phyloP scores from a whole-genome alignment of 30 jellyfish, hydroid and myxozoan species.

The Pelagia noctiluca region DNA sequence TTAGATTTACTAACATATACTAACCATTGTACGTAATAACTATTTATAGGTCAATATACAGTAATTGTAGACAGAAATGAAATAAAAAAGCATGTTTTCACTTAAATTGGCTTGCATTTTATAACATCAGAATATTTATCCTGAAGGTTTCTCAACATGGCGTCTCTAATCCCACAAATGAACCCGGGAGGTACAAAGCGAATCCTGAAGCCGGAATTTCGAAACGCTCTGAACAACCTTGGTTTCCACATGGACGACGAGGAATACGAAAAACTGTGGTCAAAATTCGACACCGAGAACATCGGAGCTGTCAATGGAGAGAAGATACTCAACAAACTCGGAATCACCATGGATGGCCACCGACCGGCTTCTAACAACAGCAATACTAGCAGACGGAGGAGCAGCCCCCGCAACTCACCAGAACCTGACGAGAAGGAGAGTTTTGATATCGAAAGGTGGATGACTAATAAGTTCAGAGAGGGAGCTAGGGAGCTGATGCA shows the following conservation, averaged over 20 bases:
- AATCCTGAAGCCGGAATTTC: conserved; percentile 72
- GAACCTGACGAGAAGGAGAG: conserved; percentile 45
- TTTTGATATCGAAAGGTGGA: conserved; percentile 61
- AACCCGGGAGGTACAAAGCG: conserved; percentile 76
- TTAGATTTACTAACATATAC: too few species aligned
- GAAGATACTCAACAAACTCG: conserved; percentile 50
- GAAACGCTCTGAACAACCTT: conserved; percentile 53
- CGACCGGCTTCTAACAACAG: conserved; percentile 13
- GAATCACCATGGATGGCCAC: conserved; percentile 43
- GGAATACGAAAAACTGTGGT: conserved; percentile 88
- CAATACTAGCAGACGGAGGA: conserved; percentile 19
- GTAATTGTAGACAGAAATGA: too few species aligned
- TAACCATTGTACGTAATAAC: too few species aligned
- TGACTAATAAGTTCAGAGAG: conserved; percentile 56
- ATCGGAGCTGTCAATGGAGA: conserved; percentile 73
- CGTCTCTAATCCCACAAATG: conserved; percentile 58
- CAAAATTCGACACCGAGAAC: conserved; percentile 70
- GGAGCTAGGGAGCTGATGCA: conserved; percentile 81
- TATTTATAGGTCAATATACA: too few species aligned
- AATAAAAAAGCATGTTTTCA: conserved; percentile 9
- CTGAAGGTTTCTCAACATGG: conserved; percentile 70
- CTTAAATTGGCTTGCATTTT: too few species aligned
- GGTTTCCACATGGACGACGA: conserved; percentile 70
- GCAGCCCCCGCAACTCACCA: conserved; percentile 12
- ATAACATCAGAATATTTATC: too few species aligned